These are phyloP conservation scores for Ictalurus punctatus DNA, from an alignment of 2,113 vertebrate species.

Conservation along the genomic window DNA sequence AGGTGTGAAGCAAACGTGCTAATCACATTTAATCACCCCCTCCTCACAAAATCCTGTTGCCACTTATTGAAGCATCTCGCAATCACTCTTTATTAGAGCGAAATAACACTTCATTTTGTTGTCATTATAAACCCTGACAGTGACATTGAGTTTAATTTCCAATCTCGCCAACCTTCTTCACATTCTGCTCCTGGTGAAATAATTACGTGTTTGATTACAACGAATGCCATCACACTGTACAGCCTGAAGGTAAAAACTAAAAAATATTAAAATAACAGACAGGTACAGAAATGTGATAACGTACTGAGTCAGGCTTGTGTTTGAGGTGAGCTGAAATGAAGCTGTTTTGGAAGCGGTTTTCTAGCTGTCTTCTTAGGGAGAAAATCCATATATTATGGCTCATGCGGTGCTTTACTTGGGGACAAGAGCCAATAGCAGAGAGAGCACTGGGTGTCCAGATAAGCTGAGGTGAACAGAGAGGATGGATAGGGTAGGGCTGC, in stretches of 20 bases:
- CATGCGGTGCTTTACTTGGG: neutral
- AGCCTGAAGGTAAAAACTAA: neutral
- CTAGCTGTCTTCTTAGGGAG: slow-evolving; percentile 21
- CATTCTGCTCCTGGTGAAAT: neutral
- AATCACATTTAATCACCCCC: too few species aligned
- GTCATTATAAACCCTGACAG: neutral
- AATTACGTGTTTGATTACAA: neutral
- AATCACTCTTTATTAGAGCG: neutral
- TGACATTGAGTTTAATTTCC: neutral
- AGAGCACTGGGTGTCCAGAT: slow-evolving; percentile 42
- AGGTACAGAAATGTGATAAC: neutral
- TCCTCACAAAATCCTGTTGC: neutral
- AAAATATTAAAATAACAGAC: neutral
- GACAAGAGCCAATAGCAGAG: slow-evolving; percentile 8
- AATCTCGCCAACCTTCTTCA: neutral
- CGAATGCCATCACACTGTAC: neutral
- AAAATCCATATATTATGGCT: slow-evolving; percentile 33
- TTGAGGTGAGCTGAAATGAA: slow-evolving; percentile 24
- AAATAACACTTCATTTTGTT: neutral
- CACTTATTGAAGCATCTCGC: neutral
- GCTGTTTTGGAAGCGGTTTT: slow-evolving; percentile 4
- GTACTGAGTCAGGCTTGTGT: neutral
- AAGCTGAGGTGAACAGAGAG: slow-evolving; percentile 39
- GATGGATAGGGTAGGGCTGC: neutral
- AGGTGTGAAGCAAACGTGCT: too few species aligned